These are phyloP conservation scores for Boloria selene DNA, from an alignment of 2,888 invertebrate species.

Conservation along the genomic window DNA sequence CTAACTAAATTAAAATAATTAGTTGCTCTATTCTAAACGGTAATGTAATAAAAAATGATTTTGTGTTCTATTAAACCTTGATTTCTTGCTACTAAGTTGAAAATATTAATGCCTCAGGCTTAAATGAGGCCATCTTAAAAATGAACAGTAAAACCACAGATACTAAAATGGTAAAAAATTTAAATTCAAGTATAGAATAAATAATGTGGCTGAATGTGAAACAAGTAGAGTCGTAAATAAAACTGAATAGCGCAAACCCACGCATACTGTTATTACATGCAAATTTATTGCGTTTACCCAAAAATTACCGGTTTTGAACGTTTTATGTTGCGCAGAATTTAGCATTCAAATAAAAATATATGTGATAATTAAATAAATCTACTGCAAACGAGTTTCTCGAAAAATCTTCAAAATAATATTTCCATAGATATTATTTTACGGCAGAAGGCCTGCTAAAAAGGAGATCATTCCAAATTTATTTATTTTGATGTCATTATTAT, in stretches of 20 bases:
- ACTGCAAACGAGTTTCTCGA: slow-evolving; percentile 6
- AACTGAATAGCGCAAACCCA: slow-evolving; percentile 73
- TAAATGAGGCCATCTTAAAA: slow-evolving; percentile 52
- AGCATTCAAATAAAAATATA: slow-evolving; percentile 12
- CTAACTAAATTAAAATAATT: background rate
- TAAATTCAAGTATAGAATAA: slow-evolving; percentile 73
- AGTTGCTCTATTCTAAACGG: background rate
- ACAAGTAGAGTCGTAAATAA: slow-evolving; percentile 80
- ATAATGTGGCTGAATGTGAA: slow-evolving; percentile 73
- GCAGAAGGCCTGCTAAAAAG: slow-evolving; percentile 1
- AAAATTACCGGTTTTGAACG: slow-evolving; percentile 66
- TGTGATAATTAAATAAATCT: slow-evolving; percentile 19
- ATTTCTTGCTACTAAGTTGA: background rate
- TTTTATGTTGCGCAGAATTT: slow-evolving; percentile 41
- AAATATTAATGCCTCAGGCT: slow-evolving; percentile 34
- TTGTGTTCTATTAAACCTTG: background rate
- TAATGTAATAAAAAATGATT: background rate
- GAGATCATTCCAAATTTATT: background rate
- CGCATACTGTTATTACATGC: slow-evolving; percentile 69
- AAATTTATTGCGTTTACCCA: slow-evolving; percentile 71
- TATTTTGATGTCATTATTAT: background rate
- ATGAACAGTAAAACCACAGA: slow-evolving; percentile 65
- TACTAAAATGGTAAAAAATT: slow-evolving; percentile 59
- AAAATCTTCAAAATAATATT: background rate
- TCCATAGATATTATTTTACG: slow-evolving; percentile 9